Conservation (phyloP, 1,140 invertebrate species). For the Callitettix versicolor region DNA sequence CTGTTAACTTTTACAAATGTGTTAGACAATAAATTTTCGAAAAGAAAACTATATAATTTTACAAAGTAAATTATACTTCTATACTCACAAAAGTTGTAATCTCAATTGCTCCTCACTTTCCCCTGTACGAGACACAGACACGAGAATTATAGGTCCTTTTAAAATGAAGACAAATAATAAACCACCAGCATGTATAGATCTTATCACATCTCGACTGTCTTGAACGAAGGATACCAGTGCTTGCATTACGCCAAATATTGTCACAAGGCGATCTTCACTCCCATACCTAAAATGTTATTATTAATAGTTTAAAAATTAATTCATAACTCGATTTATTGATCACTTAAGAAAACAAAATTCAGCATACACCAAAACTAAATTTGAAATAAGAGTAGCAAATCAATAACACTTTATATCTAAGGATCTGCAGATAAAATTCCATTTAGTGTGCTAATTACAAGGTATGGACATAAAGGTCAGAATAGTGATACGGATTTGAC, state of each 20-base stretch:
- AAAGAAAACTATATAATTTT: too few species aligned
- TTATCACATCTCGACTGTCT: conserved; percentile 68
- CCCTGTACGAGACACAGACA: conserved; percentile 69
- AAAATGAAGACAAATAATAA: conserved; percentile 82
- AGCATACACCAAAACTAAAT: neutral
- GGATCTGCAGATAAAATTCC: neutral
- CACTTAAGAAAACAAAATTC: neutral
- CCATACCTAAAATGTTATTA: conserved; percentile 53
- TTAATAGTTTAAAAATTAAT: neutral
- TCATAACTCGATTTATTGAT: neutral
- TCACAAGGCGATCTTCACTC: conserved; percentile 87
- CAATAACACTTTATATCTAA: neutral
- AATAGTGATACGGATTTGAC: too few species aligned
- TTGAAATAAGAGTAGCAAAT: neutral
- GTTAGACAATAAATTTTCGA: too few species aligned
- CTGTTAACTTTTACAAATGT: too few species aligned
- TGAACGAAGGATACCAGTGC: conserved; percentile 87
- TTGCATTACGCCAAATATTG: conserved; percentile 90
- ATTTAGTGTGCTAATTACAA: neutral
- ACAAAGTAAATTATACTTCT: too few species aligned
- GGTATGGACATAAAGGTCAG: neutral
- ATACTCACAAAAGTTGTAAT: conserved; percentile 72
- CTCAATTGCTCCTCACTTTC: conserved; percentile 77
- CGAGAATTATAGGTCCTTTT: conserved; percentile 79
- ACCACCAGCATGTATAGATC: conserved; percentile 73